A percentile compares a stretch with the other conserved stretches of the same genome.
Conservation (phyloP, 1,140 invertebrate species). For the Episyrphus balteatus region DNA sequence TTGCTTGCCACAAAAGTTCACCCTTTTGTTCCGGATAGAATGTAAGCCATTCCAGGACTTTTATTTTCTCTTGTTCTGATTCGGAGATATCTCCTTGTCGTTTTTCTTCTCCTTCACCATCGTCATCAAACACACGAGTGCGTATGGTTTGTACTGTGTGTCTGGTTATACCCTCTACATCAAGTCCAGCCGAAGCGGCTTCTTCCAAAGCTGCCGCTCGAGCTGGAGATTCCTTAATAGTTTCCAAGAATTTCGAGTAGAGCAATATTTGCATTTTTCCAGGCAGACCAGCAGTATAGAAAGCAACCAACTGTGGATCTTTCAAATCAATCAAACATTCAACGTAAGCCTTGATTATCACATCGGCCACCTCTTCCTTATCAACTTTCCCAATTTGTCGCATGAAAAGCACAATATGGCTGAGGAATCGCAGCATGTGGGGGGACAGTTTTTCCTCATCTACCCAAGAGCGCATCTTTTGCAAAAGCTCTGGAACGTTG, state of each 20-base stretch:
- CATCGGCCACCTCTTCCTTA: conserved; percentile 54
- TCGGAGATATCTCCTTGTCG: conserved; percentile 17
- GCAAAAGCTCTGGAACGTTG: conserved; percentile 50
- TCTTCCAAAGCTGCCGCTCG: conserved; percentile 47
- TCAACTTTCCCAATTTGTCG: conserved; percentile 59
- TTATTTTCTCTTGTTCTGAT: conserved; percentile 48
- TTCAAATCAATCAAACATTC: conserved; percentile 57
- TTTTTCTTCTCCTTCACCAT: conserved; percentile 8
- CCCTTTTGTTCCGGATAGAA: conserved; percentile 65
- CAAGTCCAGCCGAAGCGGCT: conserved; percentile 63
- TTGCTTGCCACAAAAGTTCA: conserved; percentile 74
- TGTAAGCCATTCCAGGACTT: conserved; percentile 78
- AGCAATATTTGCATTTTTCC: conserved; percentile 55
- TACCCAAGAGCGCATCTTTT: conserved; percentile 44
- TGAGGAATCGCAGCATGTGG: conserved; percentile 55
- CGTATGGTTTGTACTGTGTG: conserved; percentile 70
- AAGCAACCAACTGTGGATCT: conserved; percentile 69
- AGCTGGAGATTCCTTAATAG: conserved; percentile 40
- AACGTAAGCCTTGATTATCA: conserved; percentile 59
- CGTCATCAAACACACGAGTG: conserved; percentile 14
- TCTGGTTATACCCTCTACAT: conserved; percentile 73
- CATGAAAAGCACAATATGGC: conserved; percentile 77
- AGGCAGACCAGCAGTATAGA: conserved; percentile 69
- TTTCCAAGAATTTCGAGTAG: conserved; percentile 70
- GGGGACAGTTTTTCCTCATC: conserved; percentile 39